These are phyloP conservation scores for Neodiprion lecontei DNA, from an alignment of 1,140 invertebrate genomes.

Conservation along the genomic window DNA sequence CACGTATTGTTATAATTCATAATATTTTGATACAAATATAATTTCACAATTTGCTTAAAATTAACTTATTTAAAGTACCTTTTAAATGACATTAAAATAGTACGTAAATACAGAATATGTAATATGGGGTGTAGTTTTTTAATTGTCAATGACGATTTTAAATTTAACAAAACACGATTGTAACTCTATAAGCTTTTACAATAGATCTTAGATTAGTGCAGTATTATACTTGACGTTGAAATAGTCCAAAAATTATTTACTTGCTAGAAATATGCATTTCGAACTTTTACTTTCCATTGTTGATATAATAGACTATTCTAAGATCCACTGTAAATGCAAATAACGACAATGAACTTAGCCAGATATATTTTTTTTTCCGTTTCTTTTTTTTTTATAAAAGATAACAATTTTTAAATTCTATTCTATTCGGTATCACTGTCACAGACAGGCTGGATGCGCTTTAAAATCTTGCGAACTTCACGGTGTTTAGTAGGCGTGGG, in stretches of 20 bases:
- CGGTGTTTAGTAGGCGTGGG: constrained; percentile 31
- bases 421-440: constrained; percentile 53
- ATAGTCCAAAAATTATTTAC: constrained; percentile 1
- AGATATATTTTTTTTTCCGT: not conserved
- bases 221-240: not conserved
- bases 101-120: not conserved
- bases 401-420: too few species aligned
- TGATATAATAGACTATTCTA: not conserved
- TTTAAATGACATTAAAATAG: not conserved
- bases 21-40: constrained; percentile 6
- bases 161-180: not conserved
- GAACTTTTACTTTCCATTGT: not conserved
- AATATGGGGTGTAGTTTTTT: not conserved
- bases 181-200: not conserved
- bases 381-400: not conserved
- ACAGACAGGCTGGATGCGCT: constrained; percentile 43
- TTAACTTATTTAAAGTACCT: not conserved
- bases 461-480: constrained; percentile 34
- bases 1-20: not conserved
- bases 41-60: constrained; percentile 3
- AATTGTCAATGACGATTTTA: not conserved
- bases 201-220: not conserved
- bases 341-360: not conserved
- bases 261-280: not conserved
- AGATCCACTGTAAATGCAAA: not conserved